Conservation (phyloP, 2,888 invertebrate species). For the Tetheella fluctuosa region DNA sequence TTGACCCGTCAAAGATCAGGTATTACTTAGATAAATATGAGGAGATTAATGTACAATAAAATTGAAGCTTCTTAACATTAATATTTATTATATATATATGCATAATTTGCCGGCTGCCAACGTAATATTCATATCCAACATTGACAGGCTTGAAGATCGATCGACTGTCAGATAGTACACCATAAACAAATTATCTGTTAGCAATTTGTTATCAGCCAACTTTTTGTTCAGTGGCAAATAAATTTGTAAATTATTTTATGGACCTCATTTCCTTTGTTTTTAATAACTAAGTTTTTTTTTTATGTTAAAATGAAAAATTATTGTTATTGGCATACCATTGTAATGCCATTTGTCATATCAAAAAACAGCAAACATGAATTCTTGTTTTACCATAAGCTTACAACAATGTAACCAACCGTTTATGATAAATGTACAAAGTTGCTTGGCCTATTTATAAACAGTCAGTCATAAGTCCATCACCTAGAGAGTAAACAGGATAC, state of each 20-base stretch:
- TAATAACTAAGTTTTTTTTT: neutral
- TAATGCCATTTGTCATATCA: too few species aligned
- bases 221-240: neutral
- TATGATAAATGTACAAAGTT: neutral
- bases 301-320: too few species aligned
- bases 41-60: neutral
- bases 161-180: conserved; percentile 15
- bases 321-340: too few species aligned
- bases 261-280: conserved; percentile 8
- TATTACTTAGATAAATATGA: neutral
- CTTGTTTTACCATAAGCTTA: neutral
- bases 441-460: neutral
- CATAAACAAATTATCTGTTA: conserved; percentile 15
- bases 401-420: neutral
- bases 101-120: conserved; percentile 3
- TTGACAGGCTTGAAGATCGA: conserved; percentile 15
- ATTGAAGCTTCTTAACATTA: conserved; percentile 10
- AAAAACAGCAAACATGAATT: too few species aligned
- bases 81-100: conserved; percentile 13
- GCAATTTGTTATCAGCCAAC: conserved; percentile 17
- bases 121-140: neutral
- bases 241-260: neutral
- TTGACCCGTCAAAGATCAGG: neutral
- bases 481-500: conserved; percentile 17
- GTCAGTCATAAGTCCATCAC: conserved; percentile 17